Percentiles rank a stretch among this genome's conserved stretches.
Conservation (phyloP, 2,113 vertebrate genomes). For the Nettapus auritus region DNA sequence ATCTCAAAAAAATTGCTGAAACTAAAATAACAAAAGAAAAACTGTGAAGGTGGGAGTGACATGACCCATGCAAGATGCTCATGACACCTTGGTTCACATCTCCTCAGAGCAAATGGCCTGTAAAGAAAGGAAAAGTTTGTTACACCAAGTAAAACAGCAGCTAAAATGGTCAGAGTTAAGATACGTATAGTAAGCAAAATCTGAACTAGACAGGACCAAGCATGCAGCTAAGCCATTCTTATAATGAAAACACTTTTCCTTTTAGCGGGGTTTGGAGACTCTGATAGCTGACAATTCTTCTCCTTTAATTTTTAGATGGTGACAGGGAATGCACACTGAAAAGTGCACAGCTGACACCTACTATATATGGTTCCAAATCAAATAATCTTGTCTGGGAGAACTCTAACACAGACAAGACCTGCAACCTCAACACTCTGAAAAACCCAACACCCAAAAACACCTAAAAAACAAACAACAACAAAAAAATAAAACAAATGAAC, state of each 20-base stretch:
- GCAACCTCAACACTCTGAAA: constrained; percentile 5
- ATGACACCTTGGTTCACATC: constrained; percentile 69
- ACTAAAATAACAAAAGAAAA: constrained; percentile 74
- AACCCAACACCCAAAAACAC: not conserved
- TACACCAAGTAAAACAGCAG: constrained; percentile 5
- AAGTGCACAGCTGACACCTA: not conserved
- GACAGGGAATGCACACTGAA: not conserved
- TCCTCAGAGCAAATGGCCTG: constrained; percentile 76
- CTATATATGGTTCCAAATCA: not conserved
- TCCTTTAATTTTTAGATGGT: not conserved
- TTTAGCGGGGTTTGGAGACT: not conserved
- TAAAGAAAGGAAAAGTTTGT: constrained; percentile 75
- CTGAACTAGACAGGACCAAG: not conserved
- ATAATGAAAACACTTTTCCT: not conserved
- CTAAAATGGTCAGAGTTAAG: not conserved
- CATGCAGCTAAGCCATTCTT: not conserved
- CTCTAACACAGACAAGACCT: constrained; percentile 9
- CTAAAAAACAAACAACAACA: not conserved
- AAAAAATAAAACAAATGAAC: not conserved
- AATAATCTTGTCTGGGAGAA: not conserved
- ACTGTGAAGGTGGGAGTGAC: constrained; percentile 74
- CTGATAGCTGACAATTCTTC: not conserved
- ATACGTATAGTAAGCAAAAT: not conserved
- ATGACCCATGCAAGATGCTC: constrained; percentile 74
- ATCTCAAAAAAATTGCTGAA: constrained; percentile 71